phyloP scores from a whole-genome alignment of 2,113 vertebrate genomes.

The Bubalus kerabau region DNA sequence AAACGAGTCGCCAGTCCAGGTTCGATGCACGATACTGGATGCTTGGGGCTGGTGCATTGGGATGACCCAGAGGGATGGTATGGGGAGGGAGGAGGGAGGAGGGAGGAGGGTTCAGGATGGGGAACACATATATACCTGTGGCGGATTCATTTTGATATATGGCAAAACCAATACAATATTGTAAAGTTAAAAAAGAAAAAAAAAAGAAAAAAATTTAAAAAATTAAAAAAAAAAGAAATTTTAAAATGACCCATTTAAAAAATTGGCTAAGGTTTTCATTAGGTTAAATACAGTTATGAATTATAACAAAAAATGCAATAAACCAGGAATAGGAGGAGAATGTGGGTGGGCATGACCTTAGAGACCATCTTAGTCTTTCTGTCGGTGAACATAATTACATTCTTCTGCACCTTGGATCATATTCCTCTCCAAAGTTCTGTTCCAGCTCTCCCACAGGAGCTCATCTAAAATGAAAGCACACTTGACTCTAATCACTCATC shows the following conservation, averaged over 20 bases:
- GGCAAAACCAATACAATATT: no score
- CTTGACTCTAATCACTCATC: not conserved
- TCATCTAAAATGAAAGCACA: not conserved
- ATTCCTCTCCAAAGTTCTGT: not conserved
- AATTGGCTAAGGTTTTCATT: not conserved
- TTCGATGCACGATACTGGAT: no score
- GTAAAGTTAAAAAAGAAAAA: no score
- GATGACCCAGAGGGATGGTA: no score
- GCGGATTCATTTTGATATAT: no score
- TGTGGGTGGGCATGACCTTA: not conserved
- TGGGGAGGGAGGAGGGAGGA: no score
- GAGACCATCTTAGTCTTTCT: not conserved
- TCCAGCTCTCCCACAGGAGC: not conserved
- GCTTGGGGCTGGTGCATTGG: no score
- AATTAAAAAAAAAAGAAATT: not conserved
- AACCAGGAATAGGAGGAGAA: not conserved
- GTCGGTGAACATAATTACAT: not conserved
- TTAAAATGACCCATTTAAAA: not conserved
- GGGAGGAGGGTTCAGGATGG: no score
- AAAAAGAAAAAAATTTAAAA: no score
- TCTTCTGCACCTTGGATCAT: not conserved
- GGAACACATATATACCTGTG: no score
- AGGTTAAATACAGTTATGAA: not conserved
- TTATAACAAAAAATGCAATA: conserved; percentile 1
- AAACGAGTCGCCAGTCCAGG: no score